Conservation (phyloP, 2,113 vertebrate species). For the Lagenorhynchus albirostris region DNA sequence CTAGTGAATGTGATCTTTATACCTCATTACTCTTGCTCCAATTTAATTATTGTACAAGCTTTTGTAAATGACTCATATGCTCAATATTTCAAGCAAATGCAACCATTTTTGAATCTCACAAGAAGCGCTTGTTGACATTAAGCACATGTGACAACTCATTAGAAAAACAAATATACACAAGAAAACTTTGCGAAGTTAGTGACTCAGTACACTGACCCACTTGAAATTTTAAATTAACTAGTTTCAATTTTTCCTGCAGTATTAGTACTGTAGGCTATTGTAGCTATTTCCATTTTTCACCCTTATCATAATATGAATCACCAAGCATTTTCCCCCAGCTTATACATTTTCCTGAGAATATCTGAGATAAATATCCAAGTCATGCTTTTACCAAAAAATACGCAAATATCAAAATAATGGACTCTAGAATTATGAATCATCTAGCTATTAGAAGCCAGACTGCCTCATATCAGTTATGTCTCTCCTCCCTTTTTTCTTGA, state of each 20-base stretch:
- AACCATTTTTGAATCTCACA: not conserved
- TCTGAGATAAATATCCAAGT: constrained; percentile 32
- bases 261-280: not conserved
- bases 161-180: constrained; percentile 18
- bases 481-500: not conserved
- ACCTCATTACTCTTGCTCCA: constrained; percentile 27
- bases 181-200: not conserved
- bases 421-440: not conserved
- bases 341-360: not conserved
- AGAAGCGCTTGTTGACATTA: not conserved
- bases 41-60: constrained; percentile 32
- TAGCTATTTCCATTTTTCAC: constrained; percentile 42
- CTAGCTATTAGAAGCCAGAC: not conserved
- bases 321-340: not conserved
- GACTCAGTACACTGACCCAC: not conserved
- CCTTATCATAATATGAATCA: not conserved
- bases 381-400: constrained; percentile 46
- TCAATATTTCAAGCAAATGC: not conserved
- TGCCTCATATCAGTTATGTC: not conserved
- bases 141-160: not conserved
- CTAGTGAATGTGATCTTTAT: not conserved
- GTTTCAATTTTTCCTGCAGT: constrained; percentile 3
- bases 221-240: constrained; percentile 30
- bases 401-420: constrained; percentile 51
- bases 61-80: not conserved